phyloP scores from a whole-genome alignment of 2,797 vertebrate species.

The Malacoraja senta region DNA sequence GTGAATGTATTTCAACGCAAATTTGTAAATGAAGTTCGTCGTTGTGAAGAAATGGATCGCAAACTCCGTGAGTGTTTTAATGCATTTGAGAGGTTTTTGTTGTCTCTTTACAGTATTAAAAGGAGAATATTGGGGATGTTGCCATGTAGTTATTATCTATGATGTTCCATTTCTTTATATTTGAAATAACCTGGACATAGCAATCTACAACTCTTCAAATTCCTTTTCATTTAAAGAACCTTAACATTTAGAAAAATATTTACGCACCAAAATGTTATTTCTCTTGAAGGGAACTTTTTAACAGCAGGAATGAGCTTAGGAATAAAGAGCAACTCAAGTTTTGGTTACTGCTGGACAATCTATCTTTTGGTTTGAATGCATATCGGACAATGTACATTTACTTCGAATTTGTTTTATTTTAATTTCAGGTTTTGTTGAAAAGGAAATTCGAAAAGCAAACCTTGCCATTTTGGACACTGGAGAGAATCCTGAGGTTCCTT shows the following conservation, averaged over 20 bases:
- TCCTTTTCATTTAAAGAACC: not conserved
- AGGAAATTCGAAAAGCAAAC: conserved; percentile 91
- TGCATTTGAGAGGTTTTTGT: too few relatives aligned
- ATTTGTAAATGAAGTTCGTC: conserved; percentile 94
- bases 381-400: not conserved
- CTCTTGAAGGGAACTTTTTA: not conserved
- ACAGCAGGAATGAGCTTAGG: too few relatives aligned
- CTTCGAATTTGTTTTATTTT: not conserved
- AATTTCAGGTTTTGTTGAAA: conserved; percentile 86
- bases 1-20: conserved; percentile 96
- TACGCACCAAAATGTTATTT: not conserved
- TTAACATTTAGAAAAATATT: not conserved
- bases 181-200: not conserved
- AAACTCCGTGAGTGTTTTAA: conserved; percentile 77
- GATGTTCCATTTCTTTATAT: not conserved
- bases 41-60: conserved; percentile 96
- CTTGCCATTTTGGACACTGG: conserved; percentile 85
- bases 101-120: not conserved
- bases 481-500: conserved; percentile 94
- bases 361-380: conserved; percentile 19
- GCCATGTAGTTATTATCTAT: not conserved
- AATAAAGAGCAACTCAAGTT: not conserved
- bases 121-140: not conserved
- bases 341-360: conserved; percentile 30
- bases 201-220: not conserved